phyloP scores from a whole-genome alignment of 2,888 invertebrate species.

The Pammene fasciana region DNA sequence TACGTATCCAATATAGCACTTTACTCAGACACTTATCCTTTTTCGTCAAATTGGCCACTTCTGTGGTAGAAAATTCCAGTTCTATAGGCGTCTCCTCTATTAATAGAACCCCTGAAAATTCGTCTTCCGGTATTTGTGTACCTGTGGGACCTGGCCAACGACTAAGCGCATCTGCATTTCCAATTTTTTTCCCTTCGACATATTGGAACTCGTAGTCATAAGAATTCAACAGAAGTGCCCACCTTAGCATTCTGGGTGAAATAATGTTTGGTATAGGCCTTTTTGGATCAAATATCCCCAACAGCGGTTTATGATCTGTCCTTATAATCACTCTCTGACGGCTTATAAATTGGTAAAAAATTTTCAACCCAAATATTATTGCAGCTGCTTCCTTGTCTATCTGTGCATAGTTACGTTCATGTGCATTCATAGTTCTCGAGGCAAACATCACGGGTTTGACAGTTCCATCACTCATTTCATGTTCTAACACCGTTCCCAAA shows the following conservation, averaged over 20 bases:
- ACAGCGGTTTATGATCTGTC: too few species aligned
- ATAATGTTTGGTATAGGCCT: background rate
- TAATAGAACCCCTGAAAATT: too few species aligned
- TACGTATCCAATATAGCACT: too few species aligned
- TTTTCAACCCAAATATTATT: constrained; percentile 53
- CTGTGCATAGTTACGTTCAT: constrained; percentile 50
- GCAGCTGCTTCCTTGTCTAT: constrained; percentile 52
- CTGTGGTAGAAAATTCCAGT: too few species aligned
- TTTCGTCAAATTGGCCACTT: too few species aligned
- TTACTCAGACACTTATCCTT: too few species aligned
- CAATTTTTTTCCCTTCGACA: constrained; percentile 20
- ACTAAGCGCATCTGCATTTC: too few species aligned
- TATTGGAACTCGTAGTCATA: constrained; percentile 15
- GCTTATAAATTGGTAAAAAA: constrained; percentile 14
- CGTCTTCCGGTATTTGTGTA: too few species aligned
- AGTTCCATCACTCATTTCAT: constrained; percentile 44
- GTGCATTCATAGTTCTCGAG: constrained; percentile 49
- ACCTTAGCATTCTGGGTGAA: constrained; percentile 22
- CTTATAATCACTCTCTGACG: constrained; percentile 10
- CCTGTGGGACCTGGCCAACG: too few species aligned
- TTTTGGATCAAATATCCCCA: too few species aligned
- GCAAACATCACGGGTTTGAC: constrained; percentile 51
- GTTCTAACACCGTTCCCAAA: constrained; percentile 42
- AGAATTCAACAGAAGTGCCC: constrained; percentile 16
- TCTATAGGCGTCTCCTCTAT: too few species aligned